Evolutionary conservation across 2,888 invertebrate species (phyloP), one percentile per base, ranked within the genome.

Genomic region (Megastigmus dorsalis): DNA sequence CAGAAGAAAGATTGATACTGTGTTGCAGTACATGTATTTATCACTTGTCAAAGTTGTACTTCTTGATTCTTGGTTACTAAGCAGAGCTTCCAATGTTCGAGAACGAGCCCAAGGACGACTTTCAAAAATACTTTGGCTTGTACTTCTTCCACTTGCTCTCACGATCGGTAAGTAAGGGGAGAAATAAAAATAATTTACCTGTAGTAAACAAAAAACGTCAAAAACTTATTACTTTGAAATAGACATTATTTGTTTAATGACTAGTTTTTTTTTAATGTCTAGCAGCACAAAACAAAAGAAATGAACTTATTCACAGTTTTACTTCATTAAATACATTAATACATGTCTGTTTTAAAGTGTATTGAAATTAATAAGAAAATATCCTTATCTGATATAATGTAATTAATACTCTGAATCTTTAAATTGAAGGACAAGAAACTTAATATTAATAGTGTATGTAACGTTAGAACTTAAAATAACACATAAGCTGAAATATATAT

Each of bases 101-200:
- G 74, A 81, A 15, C 75, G 79, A 60, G 50, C 83, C 3, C 78
- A 78, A 60, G 77, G 80, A 33, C 83, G 81, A 59, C 81, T 82
- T 36, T 77, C 78, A n/a, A 84, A 79, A 74, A 59, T 87, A 43
- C 52, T 85, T 38, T 85, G 84, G 84, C 78, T 92, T 60, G 86
- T 90, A 43, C 78, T 92, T 18, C 78, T 92, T 79, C 91, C 92
- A 0, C 84, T 92, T 54, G 78, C 92, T 52, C 80, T 92, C 72
- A 82, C 92, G 74, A 88, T 89, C 83, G 92, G 92, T 92, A 85
- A 91, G 91, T 82, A 78, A n/a, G n/a, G n/a, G n/a, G n/a, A n/a
- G n/a, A n/a, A 33, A 52, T 50, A 18, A 43, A 54, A 18, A 4
- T 10, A 23, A 36, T n/a, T 23, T 6, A n/a, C 10, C 18, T 3